Evolutionary conservation across 2,113 vertebrate genomes (phyloP), one percentile per base, ranked within the genome.

Genomic region (Tachycineta bicolor): DNA sequence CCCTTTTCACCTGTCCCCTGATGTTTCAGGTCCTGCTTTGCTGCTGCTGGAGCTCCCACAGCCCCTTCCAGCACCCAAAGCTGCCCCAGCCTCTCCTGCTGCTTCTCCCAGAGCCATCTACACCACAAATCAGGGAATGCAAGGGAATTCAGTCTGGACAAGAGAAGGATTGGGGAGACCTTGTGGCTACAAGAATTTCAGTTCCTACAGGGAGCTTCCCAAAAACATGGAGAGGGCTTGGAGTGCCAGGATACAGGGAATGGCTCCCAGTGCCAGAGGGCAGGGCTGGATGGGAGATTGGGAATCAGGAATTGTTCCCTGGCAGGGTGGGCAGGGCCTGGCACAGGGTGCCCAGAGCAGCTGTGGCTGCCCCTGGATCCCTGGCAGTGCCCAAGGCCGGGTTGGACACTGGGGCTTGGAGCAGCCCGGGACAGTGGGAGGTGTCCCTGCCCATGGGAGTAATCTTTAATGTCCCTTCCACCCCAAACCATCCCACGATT

Each of bases 381-480:
- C 69, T 82, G 69, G 18, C 0, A 83, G 14, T 31, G 47, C 1
- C 39, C 62, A 29, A 53, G 62, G 17, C n/a, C 39, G 41, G 53
- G 60, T 0, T 52, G 68, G 58, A 29, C 25, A 49, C 11, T 1
- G 3, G 65, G 19, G 18, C 18, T 37, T 37, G 59, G 70, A 68
- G 29, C 46, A 53, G 0, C 11, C 47, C 62, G 53, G 62, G 20
- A 21, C 0, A 9, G 28, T 21, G 78, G 39, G 0, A 83, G 16
- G 9, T 60, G 87, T 53, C 24, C 28, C 46, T 75, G 39, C 29
- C 26, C 23, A 6, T 8, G 11, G 75, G 43, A 19, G 6, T 19
- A 4, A 62, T 8, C 41, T 15, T 90, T 19, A 31, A 19, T 2
- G 5, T 49, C 70, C 25, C 26, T 70, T 16, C 41, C 49, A 43